phyloP scores from a whole-genome alignment of 2,113 vertebrate species.

The Tragulus kanchil region DNA sequence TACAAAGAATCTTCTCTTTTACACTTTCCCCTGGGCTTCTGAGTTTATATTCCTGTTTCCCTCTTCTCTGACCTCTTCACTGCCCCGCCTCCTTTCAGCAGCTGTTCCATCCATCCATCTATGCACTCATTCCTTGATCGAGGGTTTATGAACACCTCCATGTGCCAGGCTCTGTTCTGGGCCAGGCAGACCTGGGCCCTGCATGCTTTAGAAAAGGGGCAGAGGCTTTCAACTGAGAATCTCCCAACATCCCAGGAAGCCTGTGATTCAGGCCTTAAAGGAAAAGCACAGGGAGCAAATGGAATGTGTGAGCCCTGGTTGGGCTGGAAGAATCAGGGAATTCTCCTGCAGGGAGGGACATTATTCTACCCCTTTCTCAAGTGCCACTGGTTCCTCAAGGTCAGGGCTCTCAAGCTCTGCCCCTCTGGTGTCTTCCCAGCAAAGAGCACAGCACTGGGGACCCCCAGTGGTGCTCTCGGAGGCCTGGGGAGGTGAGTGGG shows the following conservation, averaged over 20 bases:
- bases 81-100: background rate
- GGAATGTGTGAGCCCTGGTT: background rate
- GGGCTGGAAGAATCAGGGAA: background rate
- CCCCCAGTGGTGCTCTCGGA: background rate
- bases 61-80: background rate
- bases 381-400: background rate
- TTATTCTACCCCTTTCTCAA: background rate
- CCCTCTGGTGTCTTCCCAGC: background rate
- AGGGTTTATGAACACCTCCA: background rate
- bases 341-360: background rate
- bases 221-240: background rate
- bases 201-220: background rate
- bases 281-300: background rate
- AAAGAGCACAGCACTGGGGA: background rate
- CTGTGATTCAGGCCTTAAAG: background rate
- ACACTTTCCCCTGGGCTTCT: background rate
- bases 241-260: fast-evolving
- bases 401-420: background rate
- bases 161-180: background rate
- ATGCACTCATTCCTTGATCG: background rate
- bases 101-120: background rate
- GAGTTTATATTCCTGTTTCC: background rate
- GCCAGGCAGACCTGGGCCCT: background rate
- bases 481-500: fast-evolving
- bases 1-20: background rate